Evolutionary conservation across 1,140 invertebrate genomes (phyloP), one percentile per base, ranked within the genome.

Genomic region (Euwallacea similis): DNA sequence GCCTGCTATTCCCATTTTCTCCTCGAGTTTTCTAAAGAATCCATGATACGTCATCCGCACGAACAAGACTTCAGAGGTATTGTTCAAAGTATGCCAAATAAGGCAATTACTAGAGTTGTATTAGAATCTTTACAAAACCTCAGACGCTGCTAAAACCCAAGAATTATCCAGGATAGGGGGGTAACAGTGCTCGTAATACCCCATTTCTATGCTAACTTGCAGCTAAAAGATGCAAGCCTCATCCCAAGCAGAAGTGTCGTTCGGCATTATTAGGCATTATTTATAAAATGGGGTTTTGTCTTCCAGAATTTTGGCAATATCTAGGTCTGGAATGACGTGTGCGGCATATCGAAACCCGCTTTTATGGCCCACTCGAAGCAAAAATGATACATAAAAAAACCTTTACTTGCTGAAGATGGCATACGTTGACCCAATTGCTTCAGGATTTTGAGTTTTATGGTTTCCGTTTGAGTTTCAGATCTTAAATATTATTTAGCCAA

Each of bases 161-260:
- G 15, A 56, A 7, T 47, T 64, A 64, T 64, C 16, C 62, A 16
- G 13, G 42, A 68, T 46, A 68, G 59, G 55, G 55, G 69, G 69
- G 69, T 50, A 66, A 66, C 63, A 59, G 46, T 66, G 56, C 70
- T 47, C 55, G 63, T 72, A 72, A 72, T 72, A 60, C 41, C 33
- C 70, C 59, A 72, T 74, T 74, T 72, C 71, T 66, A 74, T 69
- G 70, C 70, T 47, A 69, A 74, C 71, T 69, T 56, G 60, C 42
- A 66, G 44, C 72, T 73, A 73, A 66, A 72, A 72, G 69, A 71
- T 72, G 69, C 69, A 73, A 50, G 42, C 42, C 61, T 71, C 61
- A 68, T 58, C 58, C 53, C 42, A 21, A 65, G 50, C 62, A 72
- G 63, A 50, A 72, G 63, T 66, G 70, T 66, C 70, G 62, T 72